phyloP scores from a whole-genome alignment of 2,113 vertebrate species.

The Verasper variegatus region DNA sequence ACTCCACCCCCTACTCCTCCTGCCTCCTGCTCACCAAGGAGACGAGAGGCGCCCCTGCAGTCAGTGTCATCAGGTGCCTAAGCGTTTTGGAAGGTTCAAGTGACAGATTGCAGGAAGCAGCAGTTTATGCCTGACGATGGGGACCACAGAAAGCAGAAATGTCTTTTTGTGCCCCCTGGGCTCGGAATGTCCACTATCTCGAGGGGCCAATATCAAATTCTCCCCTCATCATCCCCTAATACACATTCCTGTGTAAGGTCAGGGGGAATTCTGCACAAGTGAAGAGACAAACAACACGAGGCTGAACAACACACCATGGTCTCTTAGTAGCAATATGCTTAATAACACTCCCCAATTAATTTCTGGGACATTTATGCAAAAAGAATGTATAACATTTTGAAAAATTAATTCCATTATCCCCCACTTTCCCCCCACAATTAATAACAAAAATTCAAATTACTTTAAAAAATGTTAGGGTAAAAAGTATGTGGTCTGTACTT shows the following conservation, averaged over 20 bases:
- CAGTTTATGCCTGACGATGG: slow-evolving; percentile 79
- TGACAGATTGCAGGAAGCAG: slow-evolving; percentile 88
- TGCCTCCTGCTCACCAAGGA: slow-evolving; percentile 59
- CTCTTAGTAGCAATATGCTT: slow-evolving; percentile 17
- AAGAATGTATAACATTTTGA: no score
- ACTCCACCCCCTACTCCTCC: slow-evolving; percentile 19
- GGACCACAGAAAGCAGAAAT: slow-evolving; percentile 83
- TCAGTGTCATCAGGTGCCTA: slow-evolving; percentile 83
- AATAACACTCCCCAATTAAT: background rate
- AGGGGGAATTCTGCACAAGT: slow-evolving; percentile 72
- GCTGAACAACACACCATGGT: slow-evolving; percentile 17
- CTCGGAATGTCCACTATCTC: slow-evolving; percentile 87
- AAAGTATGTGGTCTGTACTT: no score
- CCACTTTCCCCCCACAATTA: no score
- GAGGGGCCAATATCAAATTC: slow-evolving; percentile 85
- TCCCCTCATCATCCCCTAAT: slow-evolving; percentile 78
- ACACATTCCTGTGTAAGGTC: slow-evolving; percentile 84
- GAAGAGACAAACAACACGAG: slow-evolving; percentile 58
- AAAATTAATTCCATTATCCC: background rate
- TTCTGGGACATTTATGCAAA: background rate
- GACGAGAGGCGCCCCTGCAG: slow-evolving; percentile 76
- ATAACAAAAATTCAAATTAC: no score
- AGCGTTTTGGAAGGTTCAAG: slow-evolving; percentile 82
- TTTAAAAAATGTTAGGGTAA: no score
- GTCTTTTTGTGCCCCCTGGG: slow-evolving; percentile 83